phyloP scores from a whole-genome alignment of 2,113 vertebrate genomes.

The Mesembrinibis cayennensis region DNA sequence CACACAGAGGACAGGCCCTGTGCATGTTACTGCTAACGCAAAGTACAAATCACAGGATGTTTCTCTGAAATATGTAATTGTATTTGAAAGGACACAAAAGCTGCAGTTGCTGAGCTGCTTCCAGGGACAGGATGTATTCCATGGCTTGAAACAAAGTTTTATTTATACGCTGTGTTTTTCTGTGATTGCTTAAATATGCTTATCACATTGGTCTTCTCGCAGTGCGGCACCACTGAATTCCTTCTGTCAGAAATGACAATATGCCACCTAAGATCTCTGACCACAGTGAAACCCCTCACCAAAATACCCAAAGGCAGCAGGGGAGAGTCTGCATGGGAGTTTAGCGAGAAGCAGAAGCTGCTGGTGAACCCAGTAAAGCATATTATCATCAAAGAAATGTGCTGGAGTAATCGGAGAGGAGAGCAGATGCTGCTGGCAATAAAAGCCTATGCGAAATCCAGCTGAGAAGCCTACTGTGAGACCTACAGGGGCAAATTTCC shows the following conservation, averaged over 20 bases:
- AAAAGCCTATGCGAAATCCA: conserved; percentile 4
- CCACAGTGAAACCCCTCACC: not conserved
- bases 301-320: not conserved
- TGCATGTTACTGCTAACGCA: not conserved
- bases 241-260: not conserved
- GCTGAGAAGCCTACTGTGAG: conserved; percentile 47
- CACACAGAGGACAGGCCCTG: not conserved
- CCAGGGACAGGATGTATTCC: not conserved
- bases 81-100: not conserved
- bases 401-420: conserved; percentile 42
- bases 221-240: not conserved
- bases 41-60: not conserved
- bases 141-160: not conserved
- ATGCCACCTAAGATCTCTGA: not conserved
- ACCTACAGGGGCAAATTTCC: conserved; percentile 35
- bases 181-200: not conserved
- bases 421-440: conserved; percentile 41
- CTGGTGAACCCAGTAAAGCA: not conserved
- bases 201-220: not conserved
- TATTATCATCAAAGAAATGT: conserved; percentile 6
- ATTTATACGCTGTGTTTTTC: not conserved
- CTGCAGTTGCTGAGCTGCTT: conserved; percentile 7
- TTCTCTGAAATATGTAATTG: not conserved
- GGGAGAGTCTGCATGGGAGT: not conserved
- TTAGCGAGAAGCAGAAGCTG: not conserved